Base-by-base conservation (phyloP, 2,797 vertebrate genomes). In the Delichon dasypus region DNA sequence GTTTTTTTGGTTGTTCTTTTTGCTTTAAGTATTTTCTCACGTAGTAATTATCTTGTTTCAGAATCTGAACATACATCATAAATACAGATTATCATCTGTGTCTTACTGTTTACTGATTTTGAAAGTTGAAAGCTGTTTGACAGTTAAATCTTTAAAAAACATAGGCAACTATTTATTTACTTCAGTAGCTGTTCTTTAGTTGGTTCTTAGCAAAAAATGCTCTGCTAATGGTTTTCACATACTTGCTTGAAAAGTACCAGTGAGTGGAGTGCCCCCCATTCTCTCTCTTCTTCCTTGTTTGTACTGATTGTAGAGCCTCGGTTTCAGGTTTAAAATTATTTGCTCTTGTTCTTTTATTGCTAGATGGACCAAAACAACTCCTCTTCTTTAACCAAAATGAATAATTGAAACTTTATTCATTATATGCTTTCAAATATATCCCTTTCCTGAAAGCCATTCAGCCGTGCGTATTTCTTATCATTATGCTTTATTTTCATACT, bases 231-330 rank as follows among this genome's bases (percentile, higher is more conserved):
- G 5, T 82, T 90, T 64, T 74, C 38, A 50, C 21, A 6, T n/a
- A 34, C 12, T 47, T 54, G 15, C 25, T 87, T 74, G 30, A 32
- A 74, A 91, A 57, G 34, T 22, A 32, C 11, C 36, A 29, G n/a
- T 23, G 81, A 45, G 44, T 2, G 3, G 4, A 82, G 2, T 2
- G 3, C 2, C 8, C 4, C 11, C 4, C 5, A 1, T 64, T 67
- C 42, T 62, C 36, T 54, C 22, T 62, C 10, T 25, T 53, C 22
- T 73, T 78, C 30, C 15, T 62, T 48, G 15, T 50, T 74, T 48
- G 5, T 44, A 29, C 23, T 45, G 38, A 10, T 11, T 10, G 3
- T 40, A 48, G 32, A 65, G 9, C 38, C 42, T 53, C 29, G 3
- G 1, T 72, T 96, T 88, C 42, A 53, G 9, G 29, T 90, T 74